Percentiles rank a stretch among this genome's conserved stretches.
These are phyloP conservation scores for Drosophila barbarae DNA, from an alignment of 2,888 invertebrate species.

Conservation along the genomic window DNA sequence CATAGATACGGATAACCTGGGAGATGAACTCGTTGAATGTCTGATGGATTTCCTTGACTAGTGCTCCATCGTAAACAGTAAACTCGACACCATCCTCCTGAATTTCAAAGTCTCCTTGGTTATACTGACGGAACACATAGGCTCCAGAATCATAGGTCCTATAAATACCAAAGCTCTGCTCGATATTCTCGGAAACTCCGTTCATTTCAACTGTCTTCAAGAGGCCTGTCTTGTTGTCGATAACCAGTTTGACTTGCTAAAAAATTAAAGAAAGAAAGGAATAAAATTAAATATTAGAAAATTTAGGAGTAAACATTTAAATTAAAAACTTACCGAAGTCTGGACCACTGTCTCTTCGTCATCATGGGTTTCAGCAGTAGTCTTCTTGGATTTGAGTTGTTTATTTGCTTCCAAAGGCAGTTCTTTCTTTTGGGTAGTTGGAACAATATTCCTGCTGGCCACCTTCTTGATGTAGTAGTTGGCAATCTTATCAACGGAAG, in stretches of 20 bases:
- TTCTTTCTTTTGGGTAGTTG: background rate
- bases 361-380: conserved; percentile 14
- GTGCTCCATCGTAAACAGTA: conserved; percentile 80
- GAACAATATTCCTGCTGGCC: background rate
- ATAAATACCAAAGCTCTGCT: conserved; percentile 87
- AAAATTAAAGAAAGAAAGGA: too few species aligned
- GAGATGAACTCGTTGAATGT: conserved; percentile 85
- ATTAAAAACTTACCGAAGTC: conserved; percentile 13
- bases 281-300: too few species aligned
- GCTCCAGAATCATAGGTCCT: conserved; percentile 93
- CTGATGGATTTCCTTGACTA: conserved; percentile 85
- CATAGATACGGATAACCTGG: conserved; percentile 85
- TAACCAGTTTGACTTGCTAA: conserved; percentile 62
- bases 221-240: conserved; percentile 59
- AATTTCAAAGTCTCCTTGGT: conserved; percentile 79
- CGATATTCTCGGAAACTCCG: conserved; percentile 65
- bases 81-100: conserved; percentile 63
- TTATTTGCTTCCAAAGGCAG: background rate
- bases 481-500: conserved; percentile 27
- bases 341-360: conserved; percentile 27
- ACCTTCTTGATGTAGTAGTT: conserved; percentile 29
- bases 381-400: background rate
- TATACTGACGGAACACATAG: conserved; percentile 88
- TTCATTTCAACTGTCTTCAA: conserved; percentile 69
- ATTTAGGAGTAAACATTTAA: too few species aligned